These are phyloP conservation scores for Diuraphis noxia DNA, from an alignment of 1,140 invertebrate genomes.

Conservation along the genomic window DNA sequence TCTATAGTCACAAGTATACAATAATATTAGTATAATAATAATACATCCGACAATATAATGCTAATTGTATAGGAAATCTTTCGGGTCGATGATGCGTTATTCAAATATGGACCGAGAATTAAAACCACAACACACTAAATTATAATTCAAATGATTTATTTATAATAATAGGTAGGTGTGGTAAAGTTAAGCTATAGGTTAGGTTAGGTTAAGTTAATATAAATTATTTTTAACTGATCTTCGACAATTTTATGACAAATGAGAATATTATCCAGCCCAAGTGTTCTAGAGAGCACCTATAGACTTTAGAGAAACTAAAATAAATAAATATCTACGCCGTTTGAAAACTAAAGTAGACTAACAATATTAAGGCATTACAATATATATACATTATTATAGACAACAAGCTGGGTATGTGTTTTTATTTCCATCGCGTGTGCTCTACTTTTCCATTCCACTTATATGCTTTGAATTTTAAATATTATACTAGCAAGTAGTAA, in stretches of 20 bases:
- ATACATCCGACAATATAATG: neutral
- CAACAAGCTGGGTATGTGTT: neutral
- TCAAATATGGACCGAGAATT: neutral
- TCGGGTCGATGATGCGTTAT: neutral
- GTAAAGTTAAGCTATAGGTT: too few species aligned
- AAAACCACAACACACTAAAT: neutral
- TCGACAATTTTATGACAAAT: too few species aligned
- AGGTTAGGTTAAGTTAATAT: too few species aligned
- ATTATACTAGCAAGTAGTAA: neutral
- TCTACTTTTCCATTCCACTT: neutral
- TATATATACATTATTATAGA: neutral
- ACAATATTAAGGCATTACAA: neutral
- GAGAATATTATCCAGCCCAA: neutral
- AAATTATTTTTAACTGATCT: too few species aligned
- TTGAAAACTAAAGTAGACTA: neutral
- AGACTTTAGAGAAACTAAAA: neutral
- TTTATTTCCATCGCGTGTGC: neutral
- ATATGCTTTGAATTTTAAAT: neutral
- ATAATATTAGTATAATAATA: neutral
- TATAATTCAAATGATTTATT: too few species aligned
- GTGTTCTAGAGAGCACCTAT: neutral
- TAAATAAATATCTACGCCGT: neutral
- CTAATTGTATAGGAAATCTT: neutral
- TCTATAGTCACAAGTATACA: neutral
- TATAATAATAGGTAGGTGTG: too few species aligned